A percentile compares a stretch with the other conserved stretches of the same genome.
Evolutionary conservation across 2,113 vertebrate genomes (phyloP).

Genomic region (Indicator indicator): DNA sequence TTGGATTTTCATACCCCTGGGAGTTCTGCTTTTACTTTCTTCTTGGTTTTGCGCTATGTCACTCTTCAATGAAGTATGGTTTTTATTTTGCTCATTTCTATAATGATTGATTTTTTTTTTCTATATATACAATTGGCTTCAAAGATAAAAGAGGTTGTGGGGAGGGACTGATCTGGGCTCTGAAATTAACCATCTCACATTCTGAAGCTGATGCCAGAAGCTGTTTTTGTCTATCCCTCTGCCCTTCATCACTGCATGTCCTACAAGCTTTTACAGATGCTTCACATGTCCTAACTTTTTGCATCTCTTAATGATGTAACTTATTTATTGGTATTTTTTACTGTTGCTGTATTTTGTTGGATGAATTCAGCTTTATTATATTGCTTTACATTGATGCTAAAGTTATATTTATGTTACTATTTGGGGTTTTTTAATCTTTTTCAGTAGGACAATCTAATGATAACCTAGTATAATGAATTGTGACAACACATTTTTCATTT

Average conservation of each 20-base stretch:
- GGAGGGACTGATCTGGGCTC: slow-evolving; percentile 66
- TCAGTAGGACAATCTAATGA: neutral
- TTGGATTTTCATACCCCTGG: slow-evolving; percentile 78
- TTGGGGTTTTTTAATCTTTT: neutral
- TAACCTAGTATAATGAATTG: neutral
- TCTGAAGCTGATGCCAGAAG: slow-evolving; percentile 99
- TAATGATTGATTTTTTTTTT: slow-evolving; percentile 9
- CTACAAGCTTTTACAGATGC: slow-evolving; percentile 57
- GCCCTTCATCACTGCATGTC: slow-evolving; percentile 71
- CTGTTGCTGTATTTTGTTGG: neutral
- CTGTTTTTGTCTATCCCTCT: slow-evolving; percentile 81
- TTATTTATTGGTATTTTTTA: slow-evolving; percentile 47
- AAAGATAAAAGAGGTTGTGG: slow-evolving; percentile 33
- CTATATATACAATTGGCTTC: slow-evolving; percentile 70
- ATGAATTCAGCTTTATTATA: slow-evolving; percentile 3
- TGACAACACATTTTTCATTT: neutral
- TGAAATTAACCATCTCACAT: slow-evolving; percentile 84
- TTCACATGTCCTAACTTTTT: slow-evolving; percentile 61
- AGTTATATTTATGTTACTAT: neutral
- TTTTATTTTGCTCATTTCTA: slow-evolving; percentile 46
- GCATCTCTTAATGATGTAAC: neutral
- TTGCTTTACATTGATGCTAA: neutral
- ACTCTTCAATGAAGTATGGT: slow-evolving; percentile 41
- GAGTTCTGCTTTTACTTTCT: slow-evolving; percentile 53
- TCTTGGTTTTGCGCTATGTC: slow-evolving; percentile 40